phyloP scores from a whole-genome alignment of 2,797 vertebrate species.

The Macropodus opercularis region DNA sequence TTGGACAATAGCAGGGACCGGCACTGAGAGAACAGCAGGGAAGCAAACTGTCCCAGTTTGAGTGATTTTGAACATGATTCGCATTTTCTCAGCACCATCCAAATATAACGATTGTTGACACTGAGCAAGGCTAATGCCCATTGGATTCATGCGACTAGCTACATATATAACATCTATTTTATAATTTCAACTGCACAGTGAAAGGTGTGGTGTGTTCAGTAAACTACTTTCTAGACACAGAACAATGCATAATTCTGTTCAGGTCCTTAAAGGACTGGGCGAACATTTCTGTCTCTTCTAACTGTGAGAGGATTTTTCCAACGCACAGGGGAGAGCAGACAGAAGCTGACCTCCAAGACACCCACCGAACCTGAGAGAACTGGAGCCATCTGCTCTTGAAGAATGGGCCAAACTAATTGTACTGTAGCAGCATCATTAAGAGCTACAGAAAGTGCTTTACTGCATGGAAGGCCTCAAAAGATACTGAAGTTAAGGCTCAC shows the following conservation, averaged over 20 bases:
- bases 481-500: background rate
- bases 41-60: conserved; percentile 33
- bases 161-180: no score
- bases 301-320: no score
- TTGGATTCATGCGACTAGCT: background rate
- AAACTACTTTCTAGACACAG: no score
- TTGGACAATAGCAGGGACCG: conserved; percentile 24
- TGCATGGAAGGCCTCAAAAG: background rate
- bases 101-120: conserved; percentile 27
- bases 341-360: background rate
- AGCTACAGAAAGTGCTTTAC: background rate
- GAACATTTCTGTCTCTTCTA: no score
- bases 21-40: conserved; percentile 25
- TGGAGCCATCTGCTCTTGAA: background rate
- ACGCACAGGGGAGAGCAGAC: no score
- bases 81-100: conserved; percentile 20
- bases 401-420: background rate
- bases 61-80: conserved; percentile 24
- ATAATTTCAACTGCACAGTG: no score
- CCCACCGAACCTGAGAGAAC: background rate
- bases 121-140: conserved; percentile 4
- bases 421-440: background rate
- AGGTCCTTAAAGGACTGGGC: no score
- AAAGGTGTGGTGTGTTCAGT: no score
- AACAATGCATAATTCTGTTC: no score